phyloP scores from a whole-genome alignment of 2,888 invertebrate species.

The Hydriomena furcata region DNA sequence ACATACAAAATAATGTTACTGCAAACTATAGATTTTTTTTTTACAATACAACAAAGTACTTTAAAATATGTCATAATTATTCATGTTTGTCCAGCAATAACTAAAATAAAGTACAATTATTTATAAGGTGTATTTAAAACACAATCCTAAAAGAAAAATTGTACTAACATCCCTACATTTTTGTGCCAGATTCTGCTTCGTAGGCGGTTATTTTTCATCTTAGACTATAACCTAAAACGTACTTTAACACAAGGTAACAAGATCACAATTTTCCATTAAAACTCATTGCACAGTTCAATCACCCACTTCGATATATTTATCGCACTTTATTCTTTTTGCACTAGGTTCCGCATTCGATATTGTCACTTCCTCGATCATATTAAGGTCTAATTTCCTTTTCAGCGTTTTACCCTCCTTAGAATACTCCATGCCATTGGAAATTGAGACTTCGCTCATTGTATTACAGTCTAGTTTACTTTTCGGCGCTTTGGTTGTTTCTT shows the following conservation, averaged over 20 bases:
- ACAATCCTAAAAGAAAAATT: neutral
- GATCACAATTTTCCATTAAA: constrained; percentile 7
- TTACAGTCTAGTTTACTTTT: constrained; percentile 8
- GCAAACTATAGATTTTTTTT: too few relatives aligned
- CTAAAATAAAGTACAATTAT: neutral
- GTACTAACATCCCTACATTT: too few relatives aligned
- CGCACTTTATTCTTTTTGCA: constrained; percentile 31
- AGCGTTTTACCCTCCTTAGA: neutral
- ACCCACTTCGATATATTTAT: constrained; percentile 30
- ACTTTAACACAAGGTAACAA: constrained; percentile 20
- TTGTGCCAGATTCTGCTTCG: too few relatives aligned
- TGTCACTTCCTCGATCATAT: constrained; percentile 18
- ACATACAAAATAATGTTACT: constrained; percentile 5
- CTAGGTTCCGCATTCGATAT: constrained; percentile 25
- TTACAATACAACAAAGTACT: neutral
- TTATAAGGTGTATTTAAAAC: too few relatives aligned
- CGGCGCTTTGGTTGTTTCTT: neutral
- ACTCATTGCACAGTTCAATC: constrained; percentile 26
- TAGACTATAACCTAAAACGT: constrained; percentile 6
- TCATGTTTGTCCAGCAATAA: constrained; percentile 1
- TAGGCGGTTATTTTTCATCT: too few relatives aligned
- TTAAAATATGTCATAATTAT: neutral
- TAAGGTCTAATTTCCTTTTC: constrained; percentile 23
- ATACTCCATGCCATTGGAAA: neutral
- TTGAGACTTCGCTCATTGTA: neutral